Conservation (phyloP, 2,113 vertebrate genomes). For the Anolis carolinensis region DNA sequence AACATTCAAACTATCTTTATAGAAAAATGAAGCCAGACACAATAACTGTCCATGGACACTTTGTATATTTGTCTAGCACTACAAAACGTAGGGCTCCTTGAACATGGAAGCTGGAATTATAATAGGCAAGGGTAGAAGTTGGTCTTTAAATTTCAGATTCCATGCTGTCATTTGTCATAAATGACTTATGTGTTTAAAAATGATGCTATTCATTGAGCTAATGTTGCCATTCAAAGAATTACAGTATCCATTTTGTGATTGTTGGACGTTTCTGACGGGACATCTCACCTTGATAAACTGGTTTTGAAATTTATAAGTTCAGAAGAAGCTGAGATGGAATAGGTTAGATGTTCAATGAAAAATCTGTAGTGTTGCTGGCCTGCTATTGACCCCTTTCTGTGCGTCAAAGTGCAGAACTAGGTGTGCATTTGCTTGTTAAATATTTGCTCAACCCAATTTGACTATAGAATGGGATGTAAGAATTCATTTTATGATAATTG, state of each 20-base stretch:
- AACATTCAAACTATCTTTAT: background rate
- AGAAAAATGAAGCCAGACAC: background rate
- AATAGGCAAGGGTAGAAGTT: background rate
- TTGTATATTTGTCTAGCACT: background rate
- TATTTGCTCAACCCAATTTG: background rate
- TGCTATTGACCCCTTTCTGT: background rate
- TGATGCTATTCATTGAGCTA: background rate
- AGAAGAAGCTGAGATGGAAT: background rate
- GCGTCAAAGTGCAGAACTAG: background rate
- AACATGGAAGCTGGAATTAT: background rate
- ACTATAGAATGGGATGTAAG: background rate
- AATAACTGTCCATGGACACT: background rate
- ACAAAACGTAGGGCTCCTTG: background rate
- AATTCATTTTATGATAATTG: background rate
- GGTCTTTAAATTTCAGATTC: background rate
- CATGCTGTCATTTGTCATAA: background rate
- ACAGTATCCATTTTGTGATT: background rate
- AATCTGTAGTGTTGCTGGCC: background rate
- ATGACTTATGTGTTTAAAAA: background rate
- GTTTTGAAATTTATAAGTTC: background rate
- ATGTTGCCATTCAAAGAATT: background rate
- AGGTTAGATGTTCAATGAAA: background rate
- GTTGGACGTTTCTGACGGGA: background rate
- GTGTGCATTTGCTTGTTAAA: background rate
- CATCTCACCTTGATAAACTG: background rate